phyloP scores from a whole-genome alignment of 2,888 invertebrate genomes.

The Aporophyla lueneburgensis region DNA sequence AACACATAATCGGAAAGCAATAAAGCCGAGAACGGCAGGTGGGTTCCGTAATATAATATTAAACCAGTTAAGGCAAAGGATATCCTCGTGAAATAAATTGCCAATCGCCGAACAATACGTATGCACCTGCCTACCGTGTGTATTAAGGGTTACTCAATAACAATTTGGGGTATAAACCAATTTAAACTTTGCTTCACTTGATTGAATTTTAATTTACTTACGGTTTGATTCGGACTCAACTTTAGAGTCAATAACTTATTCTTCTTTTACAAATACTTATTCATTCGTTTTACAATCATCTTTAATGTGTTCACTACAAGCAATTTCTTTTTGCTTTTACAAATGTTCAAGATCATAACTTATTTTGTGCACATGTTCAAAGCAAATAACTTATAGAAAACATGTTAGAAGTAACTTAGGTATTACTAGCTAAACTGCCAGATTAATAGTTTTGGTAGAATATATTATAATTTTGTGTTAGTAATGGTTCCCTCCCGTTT shows the following conservation, averaged over 20 bases:
- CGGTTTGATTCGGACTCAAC: not conserved
- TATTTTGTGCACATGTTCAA: not conserved
- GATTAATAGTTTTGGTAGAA: no score
- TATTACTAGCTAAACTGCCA: not conserved
- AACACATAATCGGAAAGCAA: conserved; percentile 34
- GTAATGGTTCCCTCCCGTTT: no score
- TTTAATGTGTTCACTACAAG: not conserved
- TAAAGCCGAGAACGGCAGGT: conserved; percentile 42
- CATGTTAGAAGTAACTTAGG: not conserved
- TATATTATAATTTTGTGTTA: no score
- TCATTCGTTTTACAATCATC: not conserved
- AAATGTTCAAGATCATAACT: not conserved
- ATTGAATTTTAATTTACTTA: not conserved
- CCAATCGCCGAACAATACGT: conserved; percentile 64
- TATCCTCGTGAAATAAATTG: conserved; percentile 74
- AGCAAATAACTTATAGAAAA: not conserved
- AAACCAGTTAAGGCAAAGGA: conserved; percentile 69
- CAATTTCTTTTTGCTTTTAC: not conserved
- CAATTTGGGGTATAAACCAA: conserved; percentile 10
- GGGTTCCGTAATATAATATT: conserved; percentile 50
- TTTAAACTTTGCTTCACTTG: conserved; percentile 14
- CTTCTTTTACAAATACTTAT: not conserved
- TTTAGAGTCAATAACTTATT: not conserved
- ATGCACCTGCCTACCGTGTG: conserved; percentile 65
- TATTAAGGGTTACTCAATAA: conserved; percentile 27